Percentiles rank a stretch among this genome's conserved stretches.
Conservation (phyloP, 2,888 invertebrate genomes). For the Parnassius orleans region DNA sequence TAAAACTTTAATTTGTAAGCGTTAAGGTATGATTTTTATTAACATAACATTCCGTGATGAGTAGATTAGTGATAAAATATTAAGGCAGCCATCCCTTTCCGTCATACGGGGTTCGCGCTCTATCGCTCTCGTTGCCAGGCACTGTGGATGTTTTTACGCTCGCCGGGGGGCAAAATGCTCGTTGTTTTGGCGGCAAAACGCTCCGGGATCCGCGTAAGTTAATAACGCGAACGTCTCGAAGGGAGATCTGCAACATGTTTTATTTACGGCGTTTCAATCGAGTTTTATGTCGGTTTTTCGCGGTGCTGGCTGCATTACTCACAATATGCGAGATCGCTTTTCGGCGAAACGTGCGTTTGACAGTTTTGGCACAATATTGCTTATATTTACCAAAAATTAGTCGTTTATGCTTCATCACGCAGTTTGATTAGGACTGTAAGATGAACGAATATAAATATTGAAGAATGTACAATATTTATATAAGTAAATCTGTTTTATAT, state of each 20-base stretch:
- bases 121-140: conserved; percentile 55
- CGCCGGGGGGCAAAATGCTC: conserved; percentile 80
- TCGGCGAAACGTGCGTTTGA: conserved; percentile 58
- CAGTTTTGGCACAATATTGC: conserved; percentile 46
- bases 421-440: no score
- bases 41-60: conserved; percentile 49
- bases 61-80: conserved; percentile 79
- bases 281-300: conserved; percentile 67
- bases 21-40: conserved; percentile 39
- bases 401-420: no score
- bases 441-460: no score
- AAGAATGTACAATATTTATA: no score
- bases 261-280: conserved; percentile 78
- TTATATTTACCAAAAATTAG: conserved; percentile 23
- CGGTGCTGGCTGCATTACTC: conserved; percentile 33
- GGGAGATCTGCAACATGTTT: conserved; percentile 75
- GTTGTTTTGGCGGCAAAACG: conserved; percentile 82
- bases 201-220: conserved; percentile 78
- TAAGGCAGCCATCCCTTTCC: conserved; percentile 72
- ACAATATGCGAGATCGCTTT: conserved; percentile 51
- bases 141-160: conserved; percentile 76
- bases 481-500: no score
- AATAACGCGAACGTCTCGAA: conserved; percentile 73
- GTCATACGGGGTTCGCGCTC: conserved; percentile 51
- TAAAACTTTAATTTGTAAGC: conserved; percentile 33